Conservation (phyloP, 2,888 invertebrate species). For the Acanthosepion esculentum region DNA sequence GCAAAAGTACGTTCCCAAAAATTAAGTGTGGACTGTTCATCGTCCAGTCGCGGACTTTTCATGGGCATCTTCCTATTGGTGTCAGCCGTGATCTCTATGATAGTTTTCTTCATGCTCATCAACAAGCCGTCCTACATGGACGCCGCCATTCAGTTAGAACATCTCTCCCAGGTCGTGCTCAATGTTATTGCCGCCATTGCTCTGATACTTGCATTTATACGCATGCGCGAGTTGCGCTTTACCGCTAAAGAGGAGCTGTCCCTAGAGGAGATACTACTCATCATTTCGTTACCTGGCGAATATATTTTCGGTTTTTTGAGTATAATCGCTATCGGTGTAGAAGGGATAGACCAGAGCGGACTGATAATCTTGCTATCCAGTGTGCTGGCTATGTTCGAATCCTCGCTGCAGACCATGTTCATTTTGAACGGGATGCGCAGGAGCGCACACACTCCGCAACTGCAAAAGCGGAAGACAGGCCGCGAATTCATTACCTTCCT, state of each 20-base stretch:
- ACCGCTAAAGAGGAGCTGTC: slow-evolving; percentile 52
- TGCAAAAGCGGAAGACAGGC: slow-evolving; percentile 94
- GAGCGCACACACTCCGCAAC: slow-evolving; percentile 90
- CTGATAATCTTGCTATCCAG: slow-evolving; percentile 92
- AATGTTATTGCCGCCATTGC: slow-evolving; percentile 91
- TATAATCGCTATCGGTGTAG: slow-evolving; percentile 90
- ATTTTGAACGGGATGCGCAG: slow-evolving; percentile 94
- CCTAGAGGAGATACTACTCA: slow-evolving; percentile 79
- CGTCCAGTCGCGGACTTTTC: slow-evolving; percentile 91
- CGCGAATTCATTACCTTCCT: slow-evolving; percentile 96
- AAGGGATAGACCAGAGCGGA: slow-evolving; percentile 84
- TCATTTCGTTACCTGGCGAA: slow-evolving; percentile 92
- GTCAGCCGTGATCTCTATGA: slow-evolving; percentile 81
- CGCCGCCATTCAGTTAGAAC: slow-evolving; percentile 91
- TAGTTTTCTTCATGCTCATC: slow-evolving; percentile 95
- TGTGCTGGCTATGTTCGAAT: slow-evolving; percentile 89
- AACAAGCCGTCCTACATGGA: slow-evolving; percentile 83
- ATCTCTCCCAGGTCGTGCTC: slow-evolving; percentile 89
- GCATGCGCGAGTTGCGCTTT: slow-evolving; percentile 79
- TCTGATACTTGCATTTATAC: slow-evolving; percentile 89
- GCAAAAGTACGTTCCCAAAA: slow-evolving; percentile 54
- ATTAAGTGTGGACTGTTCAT: slow-evolving; percentile 85
- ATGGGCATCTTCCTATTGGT: slow-evolving; percentile 81
- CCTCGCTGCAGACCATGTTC: slow-evolving; percentile 93
- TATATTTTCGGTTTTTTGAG: slow-evolving; percentile 94